Conservation (phyloP, 35 echinoderm and acorn worm species). For the Ptychodera flava region DNA sequence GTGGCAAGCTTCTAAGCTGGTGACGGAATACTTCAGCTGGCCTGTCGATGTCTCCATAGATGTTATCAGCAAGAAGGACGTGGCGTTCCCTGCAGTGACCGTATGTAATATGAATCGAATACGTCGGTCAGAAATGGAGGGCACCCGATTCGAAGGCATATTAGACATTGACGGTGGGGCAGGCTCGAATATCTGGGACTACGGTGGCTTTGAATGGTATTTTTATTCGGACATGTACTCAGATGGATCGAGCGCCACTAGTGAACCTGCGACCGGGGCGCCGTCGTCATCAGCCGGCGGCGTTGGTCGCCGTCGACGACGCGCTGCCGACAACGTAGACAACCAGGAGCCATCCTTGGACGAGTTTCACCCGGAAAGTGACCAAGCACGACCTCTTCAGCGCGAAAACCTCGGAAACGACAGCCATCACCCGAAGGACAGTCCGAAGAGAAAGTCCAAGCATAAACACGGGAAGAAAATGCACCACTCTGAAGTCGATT, state of each 20-base stretch:
- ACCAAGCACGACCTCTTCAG: too few relatives aligned
- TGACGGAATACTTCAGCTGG: conserved; percentile 30
- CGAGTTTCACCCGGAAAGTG: neutral
- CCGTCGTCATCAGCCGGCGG: neutral
- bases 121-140: conserved; percentile 40
- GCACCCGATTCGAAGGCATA: conserved; percentile 61
- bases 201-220: neutral
- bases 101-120: conserved; percentile 88
- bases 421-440: too few relatives aligned
- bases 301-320: neutral
- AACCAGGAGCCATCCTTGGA: neutral
- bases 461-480: too few relatives aligned
- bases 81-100: conserved; percentile 72
- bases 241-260: neutral
- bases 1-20: conserved; percentile 42
- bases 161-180: conserved; percentile 59
- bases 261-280: neutral
- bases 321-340: too few relatives aligned
- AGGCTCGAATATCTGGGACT: neutral
- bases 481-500: too few relatives aligned
- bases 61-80: conserved; percentile 33
- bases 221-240: neutral
- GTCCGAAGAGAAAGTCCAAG: too few relatives aligned
- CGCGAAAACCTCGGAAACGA: too few relatives aligned
- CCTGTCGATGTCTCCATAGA: conserved; percentile 58